phyloP scores from a whole-genome alignment of 2,888 invertebrate species.

The Drosophila quasianomalipes region DNA sequence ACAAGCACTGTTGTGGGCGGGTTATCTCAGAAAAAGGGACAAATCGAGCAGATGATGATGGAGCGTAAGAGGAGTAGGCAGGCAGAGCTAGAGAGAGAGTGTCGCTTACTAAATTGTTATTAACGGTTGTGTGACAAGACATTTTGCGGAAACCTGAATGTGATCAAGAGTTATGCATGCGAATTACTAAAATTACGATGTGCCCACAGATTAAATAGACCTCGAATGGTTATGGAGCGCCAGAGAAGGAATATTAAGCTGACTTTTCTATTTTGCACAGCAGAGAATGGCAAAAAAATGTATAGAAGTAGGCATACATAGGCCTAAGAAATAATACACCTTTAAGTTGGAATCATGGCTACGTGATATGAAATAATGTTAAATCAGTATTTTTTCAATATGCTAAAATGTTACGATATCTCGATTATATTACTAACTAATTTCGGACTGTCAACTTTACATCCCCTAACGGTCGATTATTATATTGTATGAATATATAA shows the following conservation, averaged over 20 bases:
- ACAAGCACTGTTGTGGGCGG: neutral
- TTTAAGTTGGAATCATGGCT: neutral
- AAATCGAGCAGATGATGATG: constrained; percentile 4
- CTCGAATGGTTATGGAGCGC: constrained; percentile 6
- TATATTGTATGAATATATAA: neutral
- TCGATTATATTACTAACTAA: neutral
- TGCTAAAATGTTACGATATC: neutral
- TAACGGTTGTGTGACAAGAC: constrained; percentile 45
- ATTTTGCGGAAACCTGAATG: constrained; percentile 20
- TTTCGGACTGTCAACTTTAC: neutral
- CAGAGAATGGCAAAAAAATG: neutral
- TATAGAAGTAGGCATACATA: neutral
- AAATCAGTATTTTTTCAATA: neutral
- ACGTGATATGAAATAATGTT: neutral
- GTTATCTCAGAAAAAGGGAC: constrained; percentile 9
- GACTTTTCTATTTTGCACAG: neutral
- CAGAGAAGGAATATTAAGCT: neutral
- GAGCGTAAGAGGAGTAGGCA: neutral
- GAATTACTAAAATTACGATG: constrained; percentile 4
- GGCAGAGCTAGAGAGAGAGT: neutral
- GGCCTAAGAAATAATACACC: neutral
- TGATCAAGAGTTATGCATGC: constrained; percentile 58
- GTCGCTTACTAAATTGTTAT: constrained; percentile 55
- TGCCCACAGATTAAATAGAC: constrained; percentile 4
- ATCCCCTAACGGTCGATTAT: neutral